phyloP scores from a whole-genome alignment of 2,888 invertebrate species.

The Harpalus rufipes region DNA sequence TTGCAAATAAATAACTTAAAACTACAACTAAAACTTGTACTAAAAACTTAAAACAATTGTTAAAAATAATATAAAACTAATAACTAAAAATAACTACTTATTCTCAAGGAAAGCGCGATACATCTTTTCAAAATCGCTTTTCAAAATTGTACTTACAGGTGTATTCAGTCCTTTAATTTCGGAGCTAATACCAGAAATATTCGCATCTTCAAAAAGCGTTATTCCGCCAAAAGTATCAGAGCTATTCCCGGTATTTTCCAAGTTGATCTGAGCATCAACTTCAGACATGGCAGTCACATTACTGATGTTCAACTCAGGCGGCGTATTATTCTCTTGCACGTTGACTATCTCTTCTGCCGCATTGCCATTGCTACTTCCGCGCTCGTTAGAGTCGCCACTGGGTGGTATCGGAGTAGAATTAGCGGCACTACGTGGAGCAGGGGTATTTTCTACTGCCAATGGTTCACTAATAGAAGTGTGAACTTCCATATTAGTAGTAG shows the following conservation, averaged over 20 bases:
- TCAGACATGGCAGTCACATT: slow-evolving; percentile 39
- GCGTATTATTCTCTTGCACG: slow-evolving; percentile 15
- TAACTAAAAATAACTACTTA: too few species aligned
- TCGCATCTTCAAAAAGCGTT: slow-evolving; percentile 48
- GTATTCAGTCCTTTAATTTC: slow-evolving; percentile 45
- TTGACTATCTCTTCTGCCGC: slow-evolving; percentile 11
- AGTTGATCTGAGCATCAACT: slow-evolving; percentile 29
- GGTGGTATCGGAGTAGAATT: slow-evolving; percentile 18
- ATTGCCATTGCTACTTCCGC: slow-evolving; percentile 1
- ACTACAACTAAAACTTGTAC: too few species aligned
- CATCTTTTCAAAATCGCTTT: not conserved
- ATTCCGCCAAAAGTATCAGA: slow-evolving; percentile 38
- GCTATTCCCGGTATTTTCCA: slow-evolving; percentile 33
- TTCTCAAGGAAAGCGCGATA: not conserved
- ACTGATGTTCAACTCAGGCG: slow-evolving; percentile 11
- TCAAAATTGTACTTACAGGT: slow-evolving; percentile 10
- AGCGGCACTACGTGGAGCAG: not conserved
- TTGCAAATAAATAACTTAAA: too few species aligned
- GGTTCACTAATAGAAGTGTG: slow-evolving; percentile 2
- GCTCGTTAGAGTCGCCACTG: not conserved
- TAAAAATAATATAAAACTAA: too few species aligned
- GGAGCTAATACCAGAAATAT: slow-evolving; percentile 36
- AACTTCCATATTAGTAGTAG: not conserved
- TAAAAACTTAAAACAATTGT: too few species aligned
- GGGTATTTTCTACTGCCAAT: not conserved